Conservation (phyloP, 2,888 invertebrate species). For the Prosapia bicincta region DNA sequence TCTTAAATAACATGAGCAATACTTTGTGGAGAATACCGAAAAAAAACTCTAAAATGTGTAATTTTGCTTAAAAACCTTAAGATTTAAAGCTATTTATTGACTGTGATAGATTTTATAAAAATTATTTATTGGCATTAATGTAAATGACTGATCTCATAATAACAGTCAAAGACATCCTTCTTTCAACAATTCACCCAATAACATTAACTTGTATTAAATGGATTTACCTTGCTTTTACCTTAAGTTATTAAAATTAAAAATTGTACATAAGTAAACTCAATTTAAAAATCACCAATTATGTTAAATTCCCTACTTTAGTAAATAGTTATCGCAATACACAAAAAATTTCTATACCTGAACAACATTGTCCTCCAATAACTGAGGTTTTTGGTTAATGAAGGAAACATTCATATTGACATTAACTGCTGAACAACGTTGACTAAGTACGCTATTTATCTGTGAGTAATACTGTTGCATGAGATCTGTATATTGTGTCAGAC, state of each 20-base stretch:
- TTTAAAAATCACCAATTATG: background rate
- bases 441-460: constrained; percentile 75
- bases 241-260: background rate
- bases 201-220: no score
- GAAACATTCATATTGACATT: constrained; percentile 94
- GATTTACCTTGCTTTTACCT: no score
- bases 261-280: background rate
- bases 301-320: background rate
- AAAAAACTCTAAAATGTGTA: no score
- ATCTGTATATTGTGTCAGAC: constrained; percentile 82
- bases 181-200: no score
- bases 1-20: no score
- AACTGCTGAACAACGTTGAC: constrained; percentile 90
- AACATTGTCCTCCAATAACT: constrained; percentile 78
- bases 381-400: constrained; percentile 78
- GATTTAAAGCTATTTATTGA: no score
- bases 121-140: no score
- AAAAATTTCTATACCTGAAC: constrained; percentile 56
- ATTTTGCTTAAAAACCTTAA: no score
- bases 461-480: constrained; percentile 75
- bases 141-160: no score
- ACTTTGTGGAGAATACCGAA: no score
- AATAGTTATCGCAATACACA: background rate
- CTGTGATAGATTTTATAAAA: no score
- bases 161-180: no score